Evolutionary conservation across 2,113 vertebrate genomes (phyloP).

Genomic region (Alces alces): DNA sequence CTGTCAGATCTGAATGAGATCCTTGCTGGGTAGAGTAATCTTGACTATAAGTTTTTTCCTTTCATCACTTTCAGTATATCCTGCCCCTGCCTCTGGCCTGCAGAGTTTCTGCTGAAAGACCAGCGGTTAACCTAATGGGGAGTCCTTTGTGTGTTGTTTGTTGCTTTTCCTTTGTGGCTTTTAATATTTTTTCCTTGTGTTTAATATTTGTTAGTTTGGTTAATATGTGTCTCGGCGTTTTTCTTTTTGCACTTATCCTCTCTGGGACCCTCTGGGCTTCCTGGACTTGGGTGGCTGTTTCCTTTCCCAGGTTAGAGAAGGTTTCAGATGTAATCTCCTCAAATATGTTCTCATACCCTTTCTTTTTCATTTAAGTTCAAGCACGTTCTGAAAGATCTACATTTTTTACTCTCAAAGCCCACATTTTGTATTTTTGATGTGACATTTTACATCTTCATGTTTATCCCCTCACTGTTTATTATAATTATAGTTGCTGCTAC

Average conservation of each 20-base stretch:
- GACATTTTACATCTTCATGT: no score
- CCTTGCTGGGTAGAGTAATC: background rate
- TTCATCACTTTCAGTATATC: background rate
- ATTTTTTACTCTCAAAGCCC: background rate
- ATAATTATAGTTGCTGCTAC: background rate
- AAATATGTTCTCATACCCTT: background rate
- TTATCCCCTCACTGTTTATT: background rate
- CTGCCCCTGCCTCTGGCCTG: background rate
- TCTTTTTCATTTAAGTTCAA: background rate
- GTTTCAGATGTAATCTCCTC: background rate
- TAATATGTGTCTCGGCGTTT: background rate
- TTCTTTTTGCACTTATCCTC: background rate
- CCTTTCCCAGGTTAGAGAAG: background rate
- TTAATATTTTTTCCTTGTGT: background rate
- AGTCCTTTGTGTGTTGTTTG: background rate
- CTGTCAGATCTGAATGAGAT: background rate
- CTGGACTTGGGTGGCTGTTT: background rate
- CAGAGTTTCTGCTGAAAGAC: background rate
- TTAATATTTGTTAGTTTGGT: background rate
- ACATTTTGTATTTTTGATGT: background rate
- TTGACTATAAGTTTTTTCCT: background rate
- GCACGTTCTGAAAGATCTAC: background rate
- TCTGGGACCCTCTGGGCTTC: background rate
- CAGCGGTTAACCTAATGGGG: background rate
- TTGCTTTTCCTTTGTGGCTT: background rate